Evolutionary conservation across 2,888 invertebrate genomes (phyloP).

Genomic region (Phaedon cochleariae): DNA sequence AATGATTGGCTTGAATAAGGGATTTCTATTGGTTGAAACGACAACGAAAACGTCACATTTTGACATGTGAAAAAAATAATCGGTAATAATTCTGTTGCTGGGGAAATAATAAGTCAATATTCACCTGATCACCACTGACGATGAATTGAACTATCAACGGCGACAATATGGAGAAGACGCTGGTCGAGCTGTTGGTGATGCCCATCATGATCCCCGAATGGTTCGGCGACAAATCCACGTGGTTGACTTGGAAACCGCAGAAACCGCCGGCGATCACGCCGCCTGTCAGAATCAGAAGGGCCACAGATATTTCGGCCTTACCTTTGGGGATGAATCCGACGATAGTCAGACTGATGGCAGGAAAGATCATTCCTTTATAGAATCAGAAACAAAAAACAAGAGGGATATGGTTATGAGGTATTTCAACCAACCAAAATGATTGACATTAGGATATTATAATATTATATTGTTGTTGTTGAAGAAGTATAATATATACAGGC

Average conservation of each 20-base stretch:
- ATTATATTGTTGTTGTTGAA: too few relatives aligned
- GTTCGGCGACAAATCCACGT: slow-evolving; percentile 86
- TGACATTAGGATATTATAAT: too few relatives aligned
- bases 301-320: slow-evolving; percentile 69
- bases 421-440: too few relatives aligned
- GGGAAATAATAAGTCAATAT: too few relatives aligned
- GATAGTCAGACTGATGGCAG: slow-evolving; percentile 54
- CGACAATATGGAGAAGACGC: slow-evolving; percentile 80
- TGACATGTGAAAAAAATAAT: too few relatives aligned
- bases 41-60: too few relatives aligned
- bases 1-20: too few relatives aligned
- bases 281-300: slow-evolving; percentile 74
- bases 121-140: slow-evolving; percentile 71
- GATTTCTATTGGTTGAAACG: too few relatives aligned
- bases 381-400: neutral
- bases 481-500: too few relatives aligned
- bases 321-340: slow-evolving; percentile 66
- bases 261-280: slow-evolving; percentile 79
- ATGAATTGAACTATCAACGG: slow-evolving; percentile 78
- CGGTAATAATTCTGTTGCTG: too few relatives aligned
- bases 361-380: neutral
- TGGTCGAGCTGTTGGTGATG: slow-evolving; percentile 80
- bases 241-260: slow-evolving; percentile 79
- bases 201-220: slow-evolving; percentile 87
- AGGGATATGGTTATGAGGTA: too few relatives aligned